Percentiles rank a stretch among this genome's conserved stretches.
Conservation (phyloP, 2,113 vertebrate genomes). For the Calyptomena viridis region DNA sequence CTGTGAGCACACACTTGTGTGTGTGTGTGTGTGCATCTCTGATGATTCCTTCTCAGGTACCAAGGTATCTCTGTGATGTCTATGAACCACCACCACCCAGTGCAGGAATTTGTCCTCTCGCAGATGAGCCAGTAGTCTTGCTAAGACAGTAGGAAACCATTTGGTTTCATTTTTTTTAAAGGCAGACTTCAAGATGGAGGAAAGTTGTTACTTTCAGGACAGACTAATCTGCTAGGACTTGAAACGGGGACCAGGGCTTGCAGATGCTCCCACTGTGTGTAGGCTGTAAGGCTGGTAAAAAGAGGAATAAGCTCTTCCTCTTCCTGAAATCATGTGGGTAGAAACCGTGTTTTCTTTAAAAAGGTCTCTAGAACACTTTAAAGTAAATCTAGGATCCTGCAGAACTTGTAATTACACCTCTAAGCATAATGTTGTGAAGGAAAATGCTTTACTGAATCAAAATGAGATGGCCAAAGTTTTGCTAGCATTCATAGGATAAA, state of each 20-base stretch:
- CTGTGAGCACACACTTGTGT: neutral
- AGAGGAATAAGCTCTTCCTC: neutral
- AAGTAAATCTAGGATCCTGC: neutral
- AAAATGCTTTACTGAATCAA: neutral
- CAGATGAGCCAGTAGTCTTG: neutral
- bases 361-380: neutral
- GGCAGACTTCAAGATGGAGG: neutral
- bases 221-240: neutral
- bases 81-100: neutral
- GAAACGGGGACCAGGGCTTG: neutral
- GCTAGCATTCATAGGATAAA: neutral
- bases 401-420: constrained; percentile 4
- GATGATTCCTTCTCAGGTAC: neutral
- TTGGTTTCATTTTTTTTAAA: neutral
- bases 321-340: neutral
- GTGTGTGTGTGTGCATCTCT: neutral
- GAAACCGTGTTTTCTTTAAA: neutral
- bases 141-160: neutral
- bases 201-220: neutral
- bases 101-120: neutral
- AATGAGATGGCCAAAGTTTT: neutral
- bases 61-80: neutral
- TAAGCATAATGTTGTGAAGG: neutral
- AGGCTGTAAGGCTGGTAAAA: neutral
- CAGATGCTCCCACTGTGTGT: neutral